Base-by-base conservation (phyloP, 1,140 invertebrate genomes). In the Drosophila pallidifrons region DNA sequence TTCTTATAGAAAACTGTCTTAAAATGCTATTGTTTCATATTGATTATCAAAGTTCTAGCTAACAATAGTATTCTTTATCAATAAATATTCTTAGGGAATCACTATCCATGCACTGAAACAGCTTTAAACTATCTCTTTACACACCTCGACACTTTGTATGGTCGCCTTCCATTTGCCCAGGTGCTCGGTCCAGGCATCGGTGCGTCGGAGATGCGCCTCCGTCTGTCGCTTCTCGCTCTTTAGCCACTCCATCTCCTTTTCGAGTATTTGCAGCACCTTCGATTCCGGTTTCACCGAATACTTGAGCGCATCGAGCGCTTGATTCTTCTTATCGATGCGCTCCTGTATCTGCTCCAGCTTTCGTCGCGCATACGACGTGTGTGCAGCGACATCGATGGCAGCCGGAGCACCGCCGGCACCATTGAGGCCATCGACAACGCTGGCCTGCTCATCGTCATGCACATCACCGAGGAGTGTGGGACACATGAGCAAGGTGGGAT, bases 141-240 rank as follows among this genome's bases (percentile, higher is more conserved):
- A 32, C 93, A 97, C 96, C 93, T 97, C 96, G 10, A 96, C 96
- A 80, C 95, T 96, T 91, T 97, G 96, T 5, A 98, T 95, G 52
- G 95, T 94, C 5, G 96, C 97, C 74, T 95, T 94, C 97, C 97
- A 98, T 66, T 94, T 94, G 16, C 97, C 97, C 61, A 98, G 93
- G 92, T 98, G 96, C 77, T 98, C 96, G 2, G 96, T 96, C 97
- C 97, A 98, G 52, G 95, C 95, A 93, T 98, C 96, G 0, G 97
- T 98, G 41, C 97, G 94, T n/a, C 95, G 94, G 32, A 98, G 94
- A 93, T 98, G 97, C 1, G 96, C 95, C 91, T 98, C 97, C 10
- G 98, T 91, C 69, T 96, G 94, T 61, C 95, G 93, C 86, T 96
- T 96, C 81, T 98, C 97, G 2, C 95, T 95, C 59, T 96, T 95